phyloP scores from a whole-genome alignment of 2,113 vertebrate species.

The Oreochromis aureus region DNA sequence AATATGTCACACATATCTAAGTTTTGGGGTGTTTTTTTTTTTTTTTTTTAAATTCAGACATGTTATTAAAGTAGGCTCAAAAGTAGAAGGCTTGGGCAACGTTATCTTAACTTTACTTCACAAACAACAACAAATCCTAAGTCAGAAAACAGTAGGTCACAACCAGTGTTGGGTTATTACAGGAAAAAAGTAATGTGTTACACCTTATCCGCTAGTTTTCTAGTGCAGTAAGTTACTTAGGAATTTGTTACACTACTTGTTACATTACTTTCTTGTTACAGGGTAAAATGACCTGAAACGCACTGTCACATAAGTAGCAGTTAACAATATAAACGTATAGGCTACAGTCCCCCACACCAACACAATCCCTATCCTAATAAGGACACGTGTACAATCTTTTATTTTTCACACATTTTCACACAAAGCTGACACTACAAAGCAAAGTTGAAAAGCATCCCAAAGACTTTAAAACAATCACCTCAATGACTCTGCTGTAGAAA shows the following conservation, averaged over 20 bases:
- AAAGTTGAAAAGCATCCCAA: too few species aligned
- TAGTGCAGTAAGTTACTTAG: neutral
- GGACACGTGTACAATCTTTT: neutral
- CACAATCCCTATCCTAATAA: neutral
- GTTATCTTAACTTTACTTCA: neutral
- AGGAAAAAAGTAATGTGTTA: neutral
- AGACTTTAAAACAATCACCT: neutral
- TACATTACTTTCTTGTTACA: neutral
- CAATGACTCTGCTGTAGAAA: neutral
- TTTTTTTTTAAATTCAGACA: rapidly evolving
- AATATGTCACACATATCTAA: neutral
- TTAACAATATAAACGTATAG: neutral
- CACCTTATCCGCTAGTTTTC: neutral
- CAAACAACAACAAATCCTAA: neutral
- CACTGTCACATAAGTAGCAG: neutral
- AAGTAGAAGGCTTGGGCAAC: neutral
- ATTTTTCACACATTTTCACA: neutral
- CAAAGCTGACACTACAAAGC: neutral
- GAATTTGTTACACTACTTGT: neutral
- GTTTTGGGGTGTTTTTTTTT: neutral
- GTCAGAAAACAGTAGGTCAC: neutral
- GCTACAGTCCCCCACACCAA: neutral
- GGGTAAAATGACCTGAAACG: neutral
- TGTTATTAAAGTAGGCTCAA: neutral
- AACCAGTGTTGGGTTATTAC: neutral